Base-by-base conservation (phyloP, 2,888 invertebrate genomes). In the Laspeyria flexula region DNA sequence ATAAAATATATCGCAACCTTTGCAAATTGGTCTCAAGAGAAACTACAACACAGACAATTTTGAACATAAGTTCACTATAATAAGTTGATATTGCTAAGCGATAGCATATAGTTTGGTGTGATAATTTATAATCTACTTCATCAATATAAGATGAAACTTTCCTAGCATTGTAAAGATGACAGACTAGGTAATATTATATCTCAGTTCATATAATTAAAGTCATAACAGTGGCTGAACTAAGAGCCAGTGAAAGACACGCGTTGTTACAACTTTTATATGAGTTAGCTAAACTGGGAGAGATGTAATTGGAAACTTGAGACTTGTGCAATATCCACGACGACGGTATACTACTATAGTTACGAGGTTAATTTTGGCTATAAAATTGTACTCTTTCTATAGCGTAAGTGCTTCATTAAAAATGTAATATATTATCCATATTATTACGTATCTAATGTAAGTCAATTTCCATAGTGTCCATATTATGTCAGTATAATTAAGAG, bases 271-370 rank as follows among this genome's bases (percentile, higher is more conserved):
- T 91, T 91, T 90, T 90, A 89, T 89, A 86, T 82, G 86, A 90
- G 85, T 88, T 89, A 77, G 82, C 81, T 84, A 77, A 87, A 86
- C 82, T 85, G 71, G 77, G 83, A 80, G 85, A 81, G 83, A 85
- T 89, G 85, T 90, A 89, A 90, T 91, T 90, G 90, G 88, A 90
- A 90, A 88, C 83, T 85, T 74, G 79, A 87, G 84, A 82, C 73
- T 55, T 77, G 75, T 74, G 79, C 78, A 78, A 77, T 75, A 75
- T 67, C 71, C 71, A 71, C 59, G 33, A 25, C 25, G 44, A 16
- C 60, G 1, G 65, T 67, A 60, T 69, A 66, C 64, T 72, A 47
- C 62, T 66, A 69, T 78, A 79, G 79, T 85, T 80, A 81, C 68
- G 77, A 77, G 68, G 74, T 74, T 81, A 83, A 79, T 85, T 85